Conservation (phyloP, 2,888 invertebrate species). For the Limnephilus marmoratus region DNA sequence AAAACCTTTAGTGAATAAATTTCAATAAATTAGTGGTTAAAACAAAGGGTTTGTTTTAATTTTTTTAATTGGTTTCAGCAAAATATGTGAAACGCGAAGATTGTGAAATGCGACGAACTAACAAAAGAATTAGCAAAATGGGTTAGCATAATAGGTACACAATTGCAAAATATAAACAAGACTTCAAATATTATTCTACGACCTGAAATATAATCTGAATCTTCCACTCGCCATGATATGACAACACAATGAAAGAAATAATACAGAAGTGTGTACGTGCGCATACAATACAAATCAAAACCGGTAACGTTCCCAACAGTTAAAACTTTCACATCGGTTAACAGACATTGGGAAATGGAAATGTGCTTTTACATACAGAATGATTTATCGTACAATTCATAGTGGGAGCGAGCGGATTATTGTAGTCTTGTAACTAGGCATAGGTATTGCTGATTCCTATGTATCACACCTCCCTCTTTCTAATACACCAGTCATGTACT, state of each 20-base stretch:
- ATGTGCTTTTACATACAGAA: not conserved
- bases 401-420: not conserved
- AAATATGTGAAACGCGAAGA: not conserved
- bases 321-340: slow-evolving; percentile 51
- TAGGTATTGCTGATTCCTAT: not conserved
- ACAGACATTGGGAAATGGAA: slow-evolving; percentile 38
- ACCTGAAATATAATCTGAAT: not conserved
- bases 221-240: not conserved
- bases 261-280: slow-evolving; percentile 3
- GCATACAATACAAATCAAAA: slow-evolving; percentile 52
- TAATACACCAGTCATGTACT: not conserved
- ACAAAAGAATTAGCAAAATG: not conserved
- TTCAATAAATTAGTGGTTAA: too few species aligned
- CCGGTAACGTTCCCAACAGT: slow-evolving; percentile 39
- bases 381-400: not conserved
- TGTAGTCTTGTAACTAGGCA: not conserved
- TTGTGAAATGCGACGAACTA: not conserved
- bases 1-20: too few species aligned
- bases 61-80: not conserved
- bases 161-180: too few species aligned
- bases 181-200: not conserved
- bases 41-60: not conserved
- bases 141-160: not conserved
- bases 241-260: slow-evolving; percentile 10
- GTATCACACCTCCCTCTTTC: not conserved